phyloP scores from a whole-genome alignment of 2,113 vertebrate genomes.

The Helogale parvula region DNA sequence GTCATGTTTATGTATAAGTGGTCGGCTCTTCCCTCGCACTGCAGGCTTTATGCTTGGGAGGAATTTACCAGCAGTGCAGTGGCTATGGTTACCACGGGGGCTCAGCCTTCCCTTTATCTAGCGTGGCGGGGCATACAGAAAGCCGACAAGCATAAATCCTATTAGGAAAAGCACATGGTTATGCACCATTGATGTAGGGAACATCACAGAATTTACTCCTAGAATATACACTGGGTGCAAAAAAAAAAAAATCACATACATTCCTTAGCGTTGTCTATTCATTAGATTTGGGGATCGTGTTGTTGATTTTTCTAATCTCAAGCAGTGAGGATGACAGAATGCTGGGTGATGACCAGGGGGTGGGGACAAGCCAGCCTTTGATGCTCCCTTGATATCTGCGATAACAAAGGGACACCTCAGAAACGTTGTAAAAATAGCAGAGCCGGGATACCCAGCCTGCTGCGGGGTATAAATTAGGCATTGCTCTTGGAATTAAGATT shows the following conservation, averaged over 20 bases:
- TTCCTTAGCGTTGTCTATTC: conserved; percentile 61
- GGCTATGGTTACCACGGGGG: conserved; percentile 78
- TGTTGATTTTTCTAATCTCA: conserved; percentile 71
- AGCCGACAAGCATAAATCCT: conserved; percentile 80
- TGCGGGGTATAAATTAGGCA: conserved; percentile 79
- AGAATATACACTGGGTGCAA: conserved; percentile 44
- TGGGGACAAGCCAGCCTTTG: conserved; percentile 70
- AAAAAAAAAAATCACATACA: conserved; percentile 45
- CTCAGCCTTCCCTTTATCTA: conserved; percentile 72
- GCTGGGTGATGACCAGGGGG: neutral
- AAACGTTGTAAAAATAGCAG: conserved; percentile 78
- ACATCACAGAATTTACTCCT: conserved; percentile 74
- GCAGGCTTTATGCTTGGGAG: conserved; percentile 59
- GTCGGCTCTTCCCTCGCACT: neutral
- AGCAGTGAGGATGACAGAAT: conserved; percentile 37
- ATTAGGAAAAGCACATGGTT: conserved; percentile 79
- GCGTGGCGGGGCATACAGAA: conserved; percentile 69
- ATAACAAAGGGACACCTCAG: conserved; percentile 82
- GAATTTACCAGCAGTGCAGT: conserved; percentile 74
- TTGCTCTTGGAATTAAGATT: conserved; percentile 82
- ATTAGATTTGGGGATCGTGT: neutral
- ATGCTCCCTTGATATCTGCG: conserved; percentile 70
- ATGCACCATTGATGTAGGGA: conserved; percentile 52
- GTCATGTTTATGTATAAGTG: conserved; percentile 62
- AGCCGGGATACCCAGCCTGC: conserved; percentile 73